phyloP scores from a whole-genome alignment of 2,113 vertebrate genomes.

The Picathartes gymnocephalus region DNA sequence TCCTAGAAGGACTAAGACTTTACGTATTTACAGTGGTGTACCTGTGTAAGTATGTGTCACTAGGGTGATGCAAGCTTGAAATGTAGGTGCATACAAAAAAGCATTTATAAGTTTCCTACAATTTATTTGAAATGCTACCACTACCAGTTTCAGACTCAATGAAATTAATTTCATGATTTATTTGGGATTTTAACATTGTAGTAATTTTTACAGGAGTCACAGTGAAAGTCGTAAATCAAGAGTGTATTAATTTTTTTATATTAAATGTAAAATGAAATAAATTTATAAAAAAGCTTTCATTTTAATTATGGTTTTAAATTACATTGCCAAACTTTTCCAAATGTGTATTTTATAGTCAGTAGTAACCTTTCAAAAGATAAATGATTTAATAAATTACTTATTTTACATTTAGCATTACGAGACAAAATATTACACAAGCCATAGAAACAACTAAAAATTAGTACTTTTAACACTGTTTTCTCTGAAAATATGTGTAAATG shows the following conservation, averaged over 20 bases:
- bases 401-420: neutral
- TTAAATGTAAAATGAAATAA: neutral
- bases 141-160: neutral
- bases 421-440: neutral
- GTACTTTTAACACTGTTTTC: neutral
- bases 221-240: neutral
- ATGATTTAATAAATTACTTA: slow-evolving; percentile 30
- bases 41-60: neutral
- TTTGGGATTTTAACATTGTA: neutral
- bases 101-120: neutral
- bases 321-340: neutral
- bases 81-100: neutral
- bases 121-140: neutral
- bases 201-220: neutral
- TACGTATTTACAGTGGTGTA: neutral
- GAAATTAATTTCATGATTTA: neutral
- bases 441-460: neutral
- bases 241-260: neutral
- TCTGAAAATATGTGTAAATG: neutral
- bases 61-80: neutral
- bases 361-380: slow-evolving; percentile 22
- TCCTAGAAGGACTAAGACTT: neutral
- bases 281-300: neutral
- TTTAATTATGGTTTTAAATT: neutral
- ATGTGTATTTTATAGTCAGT: neutral